Base-by-base conservation (phyloP, 2,113 vertebrate species). In the Pluvianellus socialis region DNA sequence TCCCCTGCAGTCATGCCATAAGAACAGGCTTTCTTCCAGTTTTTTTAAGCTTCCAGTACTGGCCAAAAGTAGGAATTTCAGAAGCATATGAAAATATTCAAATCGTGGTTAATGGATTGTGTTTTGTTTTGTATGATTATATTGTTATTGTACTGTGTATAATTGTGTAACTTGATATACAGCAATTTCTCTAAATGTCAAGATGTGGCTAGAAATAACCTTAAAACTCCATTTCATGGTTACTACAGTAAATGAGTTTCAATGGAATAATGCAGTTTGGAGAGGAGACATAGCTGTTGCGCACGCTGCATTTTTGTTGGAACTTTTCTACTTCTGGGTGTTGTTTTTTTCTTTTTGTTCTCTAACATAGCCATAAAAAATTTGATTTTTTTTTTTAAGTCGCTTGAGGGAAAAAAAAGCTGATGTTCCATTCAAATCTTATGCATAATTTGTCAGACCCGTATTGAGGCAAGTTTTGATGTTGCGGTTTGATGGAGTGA, bases 151-250 rank as follows among this genome's bases (percentile, higher is more conserved):
- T 77, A 77, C 42, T 89, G 62, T 77, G 66, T 55, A 53, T 92
- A 94, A 94, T 47, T 83, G 42, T 96, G 93, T 88, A 93, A 96
- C 45, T 88, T 90, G 79, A 95, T 94, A 94, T 50, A 59, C 27
- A 93, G 55, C 79, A 97, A 79, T 97, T 96, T 92, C 91, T 81
- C 74, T 92, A 88, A 96, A 95, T 90, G 93, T 86, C 92, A 93
- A 94, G 52, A 93, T 96, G 90, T 85, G 92, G 71, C 86, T 94
- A 49, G 45, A 76, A 92, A 79, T 73, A 94, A 93, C 49, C n/a
- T 66, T 92, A 79, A 67, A 95, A 96, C 16, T 85, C 44, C 52
- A 52, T 45, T 86, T 92, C 86, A 87, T 84, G 38, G 56, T 96
- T 90, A 53, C 79, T 90, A 63, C 59, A 86, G 38, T 47, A 82